Base-by-base conservation (phyloP, 2,888 invertebrate species). In the Caenorhabditis sulstoni region DNA sequence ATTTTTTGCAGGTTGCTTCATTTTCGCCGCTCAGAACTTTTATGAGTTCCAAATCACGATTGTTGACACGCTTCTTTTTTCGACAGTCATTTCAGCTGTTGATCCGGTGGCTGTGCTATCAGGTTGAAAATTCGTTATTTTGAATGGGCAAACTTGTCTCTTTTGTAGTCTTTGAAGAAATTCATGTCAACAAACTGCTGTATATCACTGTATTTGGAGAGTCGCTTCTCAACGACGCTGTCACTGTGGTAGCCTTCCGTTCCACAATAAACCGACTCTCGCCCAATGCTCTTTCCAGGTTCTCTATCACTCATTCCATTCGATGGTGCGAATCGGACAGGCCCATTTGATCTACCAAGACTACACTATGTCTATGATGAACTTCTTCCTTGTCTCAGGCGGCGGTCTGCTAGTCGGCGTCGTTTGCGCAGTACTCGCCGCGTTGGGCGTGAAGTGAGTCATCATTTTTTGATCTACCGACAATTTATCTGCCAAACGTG, bases 151-250 rank as follows among this genome's bases (percentile, higher is more conserved):
- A 47, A 14, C 14, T 35, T 12, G 23, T 16, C 22, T 39, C 16
- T 68, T 47, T 73, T 79, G 35, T 64, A 55, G 88, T 88, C 0
- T 89, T 89, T 71, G 89, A 89, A 59, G 87, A 88, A 61, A 85
- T 88, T 29, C 88, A 88, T 73, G 88, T 88, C 39, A 88, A 88
- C 53, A 87, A 87, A 70, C 59, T 87, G 8, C 82, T 89, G 11
- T 87, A 98, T 91, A 98, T 98, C 90, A 95, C 97, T 76, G 97
- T 99, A 55, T 98, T 99, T 92, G 98, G 98, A 57, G 98, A 99
- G 92, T 96, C 96, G 23, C 93, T 98, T 86, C 93, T 98, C 73
- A 98, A 98, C 92, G 98, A 98, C 91, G 98, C 97, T 74, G 97
- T 98, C 85, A 97, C 97, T 85, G 97, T 98, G 89, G 93, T 93